A percentile compares a stretch with the other conserved stretches of the same genome.
These are phyloP conservation scores for Sebastes matsubarae DNA, from an alignment of 2,797 vertebrate species.

Conservation along the genomic window DNA sequence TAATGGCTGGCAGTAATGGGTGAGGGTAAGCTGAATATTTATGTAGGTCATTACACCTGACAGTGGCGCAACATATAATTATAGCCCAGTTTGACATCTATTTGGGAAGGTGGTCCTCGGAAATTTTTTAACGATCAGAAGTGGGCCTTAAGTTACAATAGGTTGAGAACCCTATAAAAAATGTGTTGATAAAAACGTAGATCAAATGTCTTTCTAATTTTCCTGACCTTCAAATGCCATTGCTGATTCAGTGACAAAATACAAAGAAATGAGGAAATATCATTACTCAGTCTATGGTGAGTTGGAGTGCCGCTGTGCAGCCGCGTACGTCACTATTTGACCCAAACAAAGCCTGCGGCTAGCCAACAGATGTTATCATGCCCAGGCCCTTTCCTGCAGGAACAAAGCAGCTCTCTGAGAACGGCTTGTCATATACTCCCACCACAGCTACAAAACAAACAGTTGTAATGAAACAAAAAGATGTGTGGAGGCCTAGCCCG, in stretches of 20 bases:
- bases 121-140: background rate
- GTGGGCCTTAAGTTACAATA: background rate
- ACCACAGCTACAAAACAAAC: conserved; percentile 56
- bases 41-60: background rate
- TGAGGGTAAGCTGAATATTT: background rate
- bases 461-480: conserved; percentile 55
- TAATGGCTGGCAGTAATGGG: no score
- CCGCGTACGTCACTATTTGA: conserved; percentile 54
- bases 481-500: conserved; percentile 18
- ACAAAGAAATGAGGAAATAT: conserved; percentile 47
- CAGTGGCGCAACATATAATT: background rate
- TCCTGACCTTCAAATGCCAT: conserved; percentile 47
- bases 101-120: background rate
- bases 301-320: conserved; percentile 3
- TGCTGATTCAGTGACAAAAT: conserved; percentile 38
- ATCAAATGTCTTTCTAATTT: conserved; percentile 2
- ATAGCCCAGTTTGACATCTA: background rate
- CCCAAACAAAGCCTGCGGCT: conserved; percentile 59
- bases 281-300: conserved; percentile 19
- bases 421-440: conserved; percentile 32
- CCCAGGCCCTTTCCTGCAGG: conserved; percentile 58
- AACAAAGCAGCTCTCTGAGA: conserved; percentile 59
- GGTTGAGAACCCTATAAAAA: background rate
- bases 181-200: background rate
- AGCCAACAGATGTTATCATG: conserved; percentile 67